Base-by-base conservation (phyloP, 2,888 invertebrate species). In the Caenorhabditis sp. region DNA sequence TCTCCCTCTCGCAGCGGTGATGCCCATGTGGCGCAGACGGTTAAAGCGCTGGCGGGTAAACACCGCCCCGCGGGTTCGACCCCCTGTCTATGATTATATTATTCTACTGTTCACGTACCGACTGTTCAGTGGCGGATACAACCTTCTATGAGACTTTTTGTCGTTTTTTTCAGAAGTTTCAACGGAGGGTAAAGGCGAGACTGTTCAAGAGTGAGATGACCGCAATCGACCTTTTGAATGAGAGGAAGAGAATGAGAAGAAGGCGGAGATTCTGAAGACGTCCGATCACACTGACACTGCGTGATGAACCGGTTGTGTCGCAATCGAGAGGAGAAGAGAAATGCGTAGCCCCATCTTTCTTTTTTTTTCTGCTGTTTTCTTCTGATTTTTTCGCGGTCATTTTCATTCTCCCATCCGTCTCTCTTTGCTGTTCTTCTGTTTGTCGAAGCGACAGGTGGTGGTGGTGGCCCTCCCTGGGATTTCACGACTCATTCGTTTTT, bases 71-170 rank as follows among this genome's bases (percentile, higher is more conserved):
- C 51, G 12, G 26, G 66, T 58, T 66, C 66, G 28, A 51, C 2
- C 61, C 69, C 44, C n/a, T 0, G 77, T 77, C 79, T 12, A 69
- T 82, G 82, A 82, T 82, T 82, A 82, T 28, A 80, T 56, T 63
- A 69, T 59, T 74, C 79, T 82, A 82, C 82, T 82, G 82, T 82
- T 82, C 82, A 82, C 82, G 82, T 82, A 74, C 82, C 79, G 77
- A 82, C 72, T 82, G 77, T 72, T 68, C 68, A 76, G 82, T 82
- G 82, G 73, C 69, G 77, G 82, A 79, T 69, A 68, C 59, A 77
- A 28, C 82, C 82, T 82, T 82, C 82, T 72, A 82, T 82, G 82
- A 82, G 82, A 76, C 82, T 70, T 70, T 58, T 56, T 73, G n/a
- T 8, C 61, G 19, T 59, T 56, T n/a, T 49, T 74, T 80, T 28